Base-by-base conservation (phyloP, 2,797 vertebrate genomes). In the Sebastes cheni region DNA sequence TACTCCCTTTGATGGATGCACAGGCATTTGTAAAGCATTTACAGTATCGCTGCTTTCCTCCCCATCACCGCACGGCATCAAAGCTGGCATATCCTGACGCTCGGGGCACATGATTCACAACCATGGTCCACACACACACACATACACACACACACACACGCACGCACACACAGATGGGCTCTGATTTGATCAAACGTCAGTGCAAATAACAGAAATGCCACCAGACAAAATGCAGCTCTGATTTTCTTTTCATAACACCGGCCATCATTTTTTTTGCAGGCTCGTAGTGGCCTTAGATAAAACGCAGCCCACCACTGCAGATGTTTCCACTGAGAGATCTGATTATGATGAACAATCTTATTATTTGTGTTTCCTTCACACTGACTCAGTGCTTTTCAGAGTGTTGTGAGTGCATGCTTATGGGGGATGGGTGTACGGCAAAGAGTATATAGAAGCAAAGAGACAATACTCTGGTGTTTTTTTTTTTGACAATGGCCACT, bases 131-230 rank as follows among this genome's bases (percentile, higher is more conserved):
- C 27, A 34, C 59, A 61, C 59, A 61, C 58, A 60, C 59, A 64
- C 61, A 65, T 1, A 29, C 1, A 29, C 5, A 29, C 27, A 60
- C 61, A 65, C 32, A 68, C 61, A 81, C 58, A 73, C 23, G 54
- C 46, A 54, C 30, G 34, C 72, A 66, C 34, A 66, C 58, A 80
- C 54, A 74, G 52, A 77, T 13, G 52, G 78, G 12, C 29, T 67
- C 4, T 70, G 74, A 86, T 67, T 79, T 69, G 59, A 85, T 77
- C 78, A 84, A 72, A 86, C n/a, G 9, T 77, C 86, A 76, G 34
- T 30, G 54, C 32, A 71, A 61, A 54, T 80, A 65, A 79, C 30
- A 64, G 59, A 84, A 78, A 76, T 76, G 55, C 72, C 73, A 72
- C 29, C 10, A 67, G 67, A 77, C 34, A 46, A 68, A 80, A 58